phyloP scores from a whole-genome alignment of 2,113 vertebrate genomes.

The Anarrhichthys ocellatus region DNA sequence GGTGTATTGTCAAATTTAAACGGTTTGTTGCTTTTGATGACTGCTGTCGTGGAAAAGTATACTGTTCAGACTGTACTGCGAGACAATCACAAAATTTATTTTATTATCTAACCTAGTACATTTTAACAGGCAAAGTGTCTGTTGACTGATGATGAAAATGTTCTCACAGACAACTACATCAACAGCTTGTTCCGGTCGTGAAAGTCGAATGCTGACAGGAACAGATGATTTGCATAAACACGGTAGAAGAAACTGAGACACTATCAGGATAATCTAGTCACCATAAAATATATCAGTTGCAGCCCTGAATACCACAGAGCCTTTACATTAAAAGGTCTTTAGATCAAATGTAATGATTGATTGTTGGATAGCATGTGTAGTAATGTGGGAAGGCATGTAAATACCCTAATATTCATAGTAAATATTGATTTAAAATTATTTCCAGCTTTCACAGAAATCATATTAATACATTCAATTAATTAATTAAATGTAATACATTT shows the following conservation, averaged over 20 bases:
- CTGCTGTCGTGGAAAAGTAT: neutral
- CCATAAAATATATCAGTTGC: neutral
- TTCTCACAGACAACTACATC: conserved; percentile 2
- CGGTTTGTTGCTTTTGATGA: neutral
- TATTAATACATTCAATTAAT: neutral
- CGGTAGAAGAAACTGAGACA: neutral
- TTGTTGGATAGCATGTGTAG: neutral
- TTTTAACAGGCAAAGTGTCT: neutral
- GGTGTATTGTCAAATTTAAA: neutral
- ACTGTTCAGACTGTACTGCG: neutral
- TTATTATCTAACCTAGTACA: neutral
- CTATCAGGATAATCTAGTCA: neutral
- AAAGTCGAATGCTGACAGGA: conserved; percentile 45
- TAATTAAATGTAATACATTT: neutral
- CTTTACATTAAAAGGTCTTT: neutral
- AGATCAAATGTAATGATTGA: conserved; percentile 1
- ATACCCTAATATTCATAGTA: neutral
- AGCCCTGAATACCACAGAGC: neutral
- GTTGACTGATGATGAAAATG: conserved; percentile 5
- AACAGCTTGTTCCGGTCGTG: conserved; percentile 32
- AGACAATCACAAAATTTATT: neutral
- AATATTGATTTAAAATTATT: neutral
- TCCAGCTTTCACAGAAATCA: neutral
- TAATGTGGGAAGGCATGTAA: neutral
- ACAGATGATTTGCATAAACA: conserved; percentile 56